Evolutionary conservation across 1,140 invertebrate species (phyloP).

Genomic region (Zaprionus ghesquierei): DNA sequence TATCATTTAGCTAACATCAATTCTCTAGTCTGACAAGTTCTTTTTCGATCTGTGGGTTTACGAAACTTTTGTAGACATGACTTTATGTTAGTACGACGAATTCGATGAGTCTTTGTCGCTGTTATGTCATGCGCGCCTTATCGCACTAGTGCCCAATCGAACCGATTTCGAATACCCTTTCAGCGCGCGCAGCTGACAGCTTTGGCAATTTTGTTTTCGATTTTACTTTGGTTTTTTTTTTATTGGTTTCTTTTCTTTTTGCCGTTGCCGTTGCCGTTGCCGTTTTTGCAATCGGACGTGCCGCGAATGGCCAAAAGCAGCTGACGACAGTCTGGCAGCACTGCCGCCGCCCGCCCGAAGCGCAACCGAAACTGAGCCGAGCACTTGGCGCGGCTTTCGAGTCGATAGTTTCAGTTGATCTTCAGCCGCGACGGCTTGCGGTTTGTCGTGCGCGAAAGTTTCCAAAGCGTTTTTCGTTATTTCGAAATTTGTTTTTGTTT

Average conservation of each 20-base stretch:
- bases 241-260: constrained; percentile 13
- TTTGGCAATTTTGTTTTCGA: constrained; percentile 11
- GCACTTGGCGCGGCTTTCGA: neutral
- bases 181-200: neutral
- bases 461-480: neutral
- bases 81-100: neutral
- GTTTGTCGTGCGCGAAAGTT: constrained; percentile 35
- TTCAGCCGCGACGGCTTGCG: constrained; percentile 53
- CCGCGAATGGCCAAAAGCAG: constrained; percentile 12
- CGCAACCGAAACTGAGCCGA: neutral
- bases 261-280: neutral
- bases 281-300: constrained; percentile 47
- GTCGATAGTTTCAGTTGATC: constrained; percentile 47
- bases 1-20: too few species aligned
- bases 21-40: too few species aligned
- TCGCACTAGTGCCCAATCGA: neutral
- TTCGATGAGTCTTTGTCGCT: neutral
- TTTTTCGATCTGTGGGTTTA: too few species aligned
- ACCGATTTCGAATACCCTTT: neutral
- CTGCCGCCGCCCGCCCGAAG: neutral
- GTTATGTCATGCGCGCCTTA: neutral
- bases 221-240: neutral
- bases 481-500: constrained; percentile 1
- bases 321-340: constrained; percentile 19
- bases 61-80: too few species aligned